Base-by-base conservation (phyloP, 2,888 invertebrate genomes). In the Coelogynopora nodosa region DNA sequence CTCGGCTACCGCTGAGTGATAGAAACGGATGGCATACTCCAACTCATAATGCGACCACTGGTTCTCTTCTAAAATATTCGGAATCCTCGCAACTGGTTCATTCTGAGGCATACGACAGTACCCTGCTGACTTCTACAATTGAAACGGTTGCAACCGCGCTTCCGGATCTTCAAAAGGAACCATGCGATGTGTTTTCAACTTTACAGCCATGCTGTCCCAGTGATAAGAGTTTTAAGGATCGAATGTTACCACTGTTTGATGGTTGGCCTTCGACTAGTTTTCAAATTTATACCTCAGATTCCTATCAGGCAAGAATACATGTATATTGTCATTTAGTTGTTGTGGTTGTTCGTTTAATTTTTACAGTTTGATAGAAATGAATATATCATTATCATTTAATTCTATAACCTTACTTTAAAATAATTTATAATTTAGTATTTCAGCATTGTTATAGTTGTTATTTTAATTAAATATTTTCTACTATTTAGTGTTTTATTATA, bases 261-360 rank as follows among this genome's bases (percentile, higher is more conserved):
- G 74, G 74, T 74, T 74, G 74, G 74, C 74, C 74, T 2, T 26
- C 74, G 23, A n/a, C 74, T n/a, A 74, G 23, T 74, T 74, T 74
- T 74, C 10, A 74, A 74, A 23, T 74, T 23, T 74, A 74, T 23
- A 74, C 74, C 23, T 26, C 74, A 23, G 10, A 74, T 74, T 74
- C 74, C 2, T 74, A 2, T 74, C 74, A 74, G 74, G 74, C 74
- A 74, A 74, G 74, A 74, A n/a, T 74, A 74, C 23, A 26, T 74
- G 5, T 13, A 74, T 23, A 13, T 74, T 74, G 2, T 23, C 74
- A n/a, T 2, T 2, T n/a, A n/a, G 23, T 74, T 74, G 5, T 74
- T 5, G 23, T 74, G 23, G n/a, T n/a, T n/a, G n/a, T n/a, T n/a
- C n/a, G n/a, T n/a, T n/a, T n/a, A n/a, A n/a, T n/a, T n/a, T n/a